Evolutionary conservation across 1,140 invertebrate genomes (phyloP), one percentile per base, ranked within the genome.

Genomic region (Diachasma alloeum): DNA sequence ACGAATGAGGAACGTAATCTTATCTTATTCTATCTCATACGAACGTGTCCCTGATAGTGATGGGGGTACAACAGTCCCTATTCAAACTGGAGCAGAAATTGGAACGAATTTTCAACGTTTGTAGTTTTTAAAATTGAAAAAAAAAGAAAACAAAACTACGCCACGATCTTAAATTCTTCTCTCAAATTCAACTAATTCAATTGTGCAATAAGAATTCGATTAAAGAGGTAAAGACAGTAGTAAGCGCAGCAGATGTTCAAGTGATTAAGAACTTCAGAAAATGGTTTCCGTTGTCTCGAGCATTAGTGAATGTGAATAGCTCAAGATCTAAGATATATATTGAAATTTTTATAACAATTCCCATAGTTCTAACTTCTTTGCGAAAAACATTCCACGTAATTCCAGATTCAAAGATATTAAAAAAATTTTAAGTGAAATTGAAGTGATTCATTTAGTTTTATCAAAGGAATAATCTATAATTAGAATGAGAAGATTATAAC

Each of bases 1-100:
- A 42, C 46, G n/a, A 48, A 19, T 48, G 59, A 13, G 39, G 26
- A 53, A 71, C 22, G 67, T 82, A 82, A 86, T 86, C 85, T 86
- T 86, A 86, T 86, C 84, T 63, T 53, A 71, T 56, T 81, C 79
- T 86, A 85, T 86, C 85, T 85, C 67, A 17, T 36, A 26, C 9
- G 59, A 5, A 17, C 19, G 22, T 1, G 31, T 31, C 2, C 13
- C 66, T 68, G 66, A 68, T 68, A 68, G n/a, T 36, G 31, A 68
- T 63, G 26, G 11, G 22, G 24, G 59, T 26, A 26, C 19, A 24
- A 63, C 19, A 63, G 59, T 63, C 59, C 17, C 48, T 53, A 53
- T 53, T 53, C 48, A 15, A 42, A 42, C 39, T 11, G 10, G 39
- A 42, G 1, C 39, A 42, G 39, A 11, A 6, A 42, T 9, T 1